Evolutionary conservation across 2,888 invertebrate genomes (phyloP).

Genomic region (Agrypnus murinus): DNA sequence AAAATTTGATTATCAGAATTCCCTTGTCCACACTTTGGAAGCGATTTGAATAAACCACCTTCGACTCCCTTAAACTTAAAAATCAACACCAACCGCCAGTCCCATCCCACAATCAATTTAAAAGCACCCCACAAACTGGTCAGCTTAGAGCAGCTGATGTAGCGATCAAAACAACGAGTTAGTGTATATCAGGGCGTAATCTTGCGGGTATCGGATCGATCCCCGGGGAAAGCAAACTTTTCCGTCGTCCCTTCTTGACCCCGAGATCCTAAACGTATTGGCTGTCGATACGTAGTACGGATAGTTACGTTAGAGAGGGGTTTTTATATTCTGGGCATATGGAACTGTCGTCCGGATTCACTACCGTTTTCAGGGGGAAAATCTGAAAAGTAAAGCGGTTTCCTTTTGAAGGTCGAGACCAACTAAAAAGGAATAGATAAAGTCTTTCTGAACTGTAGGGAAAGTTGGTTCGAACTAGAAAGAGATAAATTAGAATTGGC

Average conservation of each 20-base stretch:
- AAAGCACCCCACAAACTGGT: conserved; percentile 60
- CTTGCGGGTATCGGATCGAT: conserved; percentile 61
- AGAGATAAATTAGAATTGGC: conserved; percentile 43
- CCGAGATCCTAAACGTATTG: conserved; percentile 50
- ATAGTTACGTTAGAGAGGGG: conserved; percentile 41
- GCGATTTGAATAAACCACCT: conserved; percentile 57
- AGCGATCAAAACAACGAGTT: conserved; percentile 63
- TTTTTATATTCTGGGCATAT: conserved; percentile 49
- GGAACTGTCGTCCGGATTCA: conserved; percentile 29
- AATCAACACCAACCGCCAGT: conserved; percentile 40
- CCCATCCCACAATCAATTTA: conserved; percentile 59
- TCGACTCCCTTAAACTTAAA: conserved; percentile 45
- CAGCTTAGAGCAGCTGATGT: conserved; percentile 56
- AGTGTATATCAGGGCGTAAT: conserved; percentile 64
- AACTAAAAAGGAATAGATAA: conserved; percentile 39
- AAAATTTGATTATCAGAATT: conserved; percentile 56
- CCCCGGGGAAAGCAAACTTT: conserved; percentile 55
- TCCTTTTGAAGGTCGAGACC: conserved; percentile 31
- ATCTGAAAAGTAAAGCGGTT: conserved; percentile 12
- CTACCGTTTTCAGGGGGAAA: neutral
- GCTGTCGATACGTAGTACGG: conserved; percentile 53
- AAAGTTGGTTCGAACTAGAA: conserved; percentile 36
- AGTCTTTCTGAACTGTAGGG: conserved; percentile 24
- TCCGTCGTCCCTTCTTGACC: conserved; percentile 49
- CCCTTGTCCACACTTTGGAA: conserved; percentile 54